Base-by-base conservation (phyloP, 64 coral and sea anemone species). In the Astreopora myriophthalma region DNA sequence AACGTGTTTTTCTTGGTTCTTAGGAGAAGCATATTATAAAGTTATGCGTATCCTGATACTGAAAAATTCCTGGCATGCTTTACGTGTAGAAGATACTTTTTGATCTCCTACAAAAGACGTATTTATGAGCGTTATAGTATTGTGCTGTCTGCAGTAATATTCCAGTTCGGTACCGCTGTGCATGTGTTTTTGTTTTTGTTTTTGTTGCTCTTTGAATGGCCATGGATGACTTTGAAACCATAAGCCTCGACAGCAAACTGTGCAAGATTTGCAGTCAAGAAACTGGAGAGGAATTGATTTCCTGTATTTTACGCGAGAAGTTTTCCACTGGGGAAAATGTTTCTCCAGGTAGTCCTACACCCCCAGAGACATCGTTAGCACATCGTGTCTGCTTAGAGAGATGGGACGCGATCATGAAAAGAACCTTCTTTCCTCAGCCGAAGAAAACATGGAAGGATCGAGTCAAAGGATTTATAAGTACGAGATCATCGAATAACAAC, bases 211-310 rank as follows among this genome's bases (percentile, higher is more conserved):
- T 1, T 14, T 10, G 32, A 40, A 39, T 74, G 36, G 20, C 14
- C 75, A 94, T 94, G 92, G 71, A 67, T 31, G 90, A 79, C 17
- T 96, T 96, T 74, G 94, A 89, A 63, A 96, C 90, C 6, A 96
- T 96, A 44, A 96, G 75, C 34, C 88, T 96, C 30, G 90, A 96
- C 8, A 93, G 55, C 39, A 77, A 93, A 85, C 40, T 44, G 28
- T 96, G 94, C 48, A 91, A 96, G 74, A 96, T 96, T 22, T 96
- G 94, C 32, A 88, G 86, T 6, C 94, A 96, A 85, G 90, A 96
- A 44, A 96, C 94, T 27, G 94, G 90, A 19, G 94, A 96, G 75
- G 86, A 93, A 30, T 34, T 96, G 38, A 84, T 96, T n/a, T 70
- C 89, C 30, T 92, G 89, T 77, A 88, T 96, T 63, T 65, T 96